These are phyloP conservation scores for Lasioglossum calceatum DNA, from an alignment of 2,888 invertebrate genomes.

Conservation along the genomic window DNA sequence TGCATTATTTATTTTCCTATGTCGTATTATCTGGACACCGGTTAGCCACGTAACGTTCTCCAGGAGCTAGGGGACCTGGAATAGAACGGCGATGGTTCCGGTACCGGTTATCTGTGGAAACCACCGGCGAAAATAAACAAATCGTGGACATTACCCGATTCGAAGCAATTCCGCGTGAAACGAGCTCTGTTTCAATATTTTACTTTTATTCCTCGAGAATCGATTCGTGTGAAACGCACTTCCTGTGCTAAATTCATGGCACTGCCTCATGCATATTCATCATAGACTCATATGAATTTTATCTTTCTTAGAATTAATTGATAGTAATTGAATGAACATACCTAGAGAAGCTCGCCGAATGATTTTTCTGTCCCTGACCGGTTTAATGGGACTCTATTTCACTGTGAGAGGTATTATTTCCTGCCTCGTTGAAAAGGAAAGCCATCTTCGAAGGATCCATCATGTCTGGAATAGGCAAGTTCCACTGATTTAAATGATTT, in stretches of 20 bases:
- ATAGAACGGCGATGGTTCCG: constrained; percentile 40
- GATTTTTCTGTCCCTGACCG: not conserved
- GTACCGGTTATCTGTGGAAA: constrained; percentile 44
- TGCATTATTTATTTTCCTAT: constrained; percentile 23
- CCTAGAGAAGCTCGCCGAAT: not conserved
- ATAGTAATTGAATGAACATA: not conserved
- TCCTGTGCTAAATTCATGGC: not conserved
- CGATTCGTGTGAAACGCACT: not conserved
- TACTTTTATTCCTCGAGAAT: not conserved
- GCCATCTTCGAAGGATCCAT: not conserved
- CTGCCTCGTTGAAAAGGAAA: not conserved
- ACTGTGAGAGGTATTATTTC: not conserved
- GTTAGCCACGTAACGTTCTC: constrained; percentile 51
- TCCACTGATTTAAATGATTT: not conserved
- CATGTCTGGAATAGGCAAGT: not conserved
- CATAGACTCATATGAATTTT: not conserved
- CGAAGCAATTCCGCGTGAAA: constrained; percentile 25
- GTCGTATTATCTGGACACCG: constrained; percentile 29
- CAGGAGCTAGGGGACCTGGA: not conserved
- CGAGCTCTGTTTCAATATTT: not conserved
- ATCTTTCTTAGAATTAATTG: not conserved
- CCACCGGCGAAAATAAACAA: constrained; percentile 32
- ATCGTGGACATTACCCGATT: not conserved
- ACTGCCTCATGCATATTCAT: not conserved
- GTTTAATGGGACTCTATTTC: not conserved